Percentiles rank a stretch among this genome's conserved stretches.
Evolutionary conservation across 2,888 invertebrate species (phyloP).

Genomic region (Eremobia ochroleuca): DNA sequence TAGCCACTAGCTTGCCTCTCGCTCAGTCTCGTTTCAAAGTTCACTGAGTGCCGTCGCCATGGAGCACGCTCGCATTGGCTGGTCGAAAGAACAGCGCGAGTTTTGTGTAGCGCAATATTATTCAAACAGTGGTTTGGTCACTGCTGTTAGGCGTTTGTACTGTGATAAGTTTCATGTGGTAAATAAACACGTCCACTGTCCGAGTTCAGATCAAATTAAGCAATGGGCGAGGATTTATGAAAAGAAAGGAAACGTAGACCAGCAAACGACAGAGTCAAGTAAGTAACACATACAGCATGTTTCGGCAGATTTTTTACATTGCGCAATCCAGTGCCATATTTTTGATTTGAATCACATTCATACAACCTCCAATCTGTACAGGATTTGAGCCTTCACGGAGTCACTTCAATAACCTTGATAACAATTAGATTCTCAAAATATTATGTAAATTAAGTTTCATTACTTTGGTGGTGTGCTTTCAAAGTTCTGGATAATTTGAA

Average conservation of each 20-base stretch:
- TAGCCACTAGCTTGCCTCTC: neutral
- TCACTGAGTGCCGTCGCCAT: neutral
- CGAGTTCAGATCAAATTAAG: neutral
- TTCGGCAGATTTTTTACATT: neutral
- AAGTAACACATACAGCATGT: neutral
- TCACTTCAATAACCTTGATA: neutral
- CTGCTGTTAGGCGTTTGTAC: constrained; percentile 9
- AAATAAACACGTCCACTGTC: neutral
- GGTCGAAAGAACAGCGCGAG: constrained; percentile 5
- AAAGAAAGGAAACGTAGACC: no score
- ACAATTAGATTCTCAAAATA: neutral
- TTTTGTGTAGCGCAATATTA: constrained; percentile 32
- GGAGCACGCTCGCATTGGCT: neutral
- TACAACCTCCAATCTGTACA: neutral
- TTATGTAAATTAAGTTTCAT: neutral
- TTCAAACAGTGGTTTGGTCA: neutral
- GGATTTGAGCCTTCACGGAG: neutral
- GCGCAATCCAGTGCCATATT: neutral
- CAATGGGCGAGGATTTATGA: constrained; percentile 12
- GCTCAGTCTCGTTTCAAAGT: constrained; percentile 10
- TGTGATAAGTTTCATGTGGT: constrained; percentile 6
- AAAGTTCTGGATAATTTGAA: neutral
- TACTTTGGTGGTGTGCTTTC: neutral
- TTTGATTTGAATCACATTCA: neutral
- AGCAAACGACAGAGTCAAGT: neutral